Base-by-base conservation (phyloP, 1,140 invertebrate genomes). In the Trachymyrmex cornetzi region DNA sequence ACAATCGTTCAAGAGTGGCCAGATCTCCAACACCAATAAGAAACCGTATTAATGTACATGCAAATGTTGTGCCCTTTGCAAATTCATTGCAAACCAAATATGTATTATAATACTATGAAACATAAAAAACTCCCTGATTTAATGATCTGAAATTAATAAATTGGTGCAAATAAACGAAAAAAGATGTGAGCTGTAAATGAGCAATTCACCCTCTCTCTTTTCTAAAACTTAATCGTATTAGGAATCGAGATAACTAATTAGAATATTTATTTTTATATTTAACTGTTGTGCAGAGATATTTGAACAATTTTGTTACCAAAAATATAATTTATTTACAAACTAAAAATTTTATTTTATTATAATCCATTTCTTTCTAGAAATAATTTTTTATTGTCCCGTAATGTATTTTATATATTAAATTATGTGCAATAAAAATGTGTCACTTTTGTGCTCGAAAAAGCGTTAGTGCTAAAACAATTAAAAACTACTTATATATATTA, bases 1-100 rank as follows among this genome's bases (percentile, higher is more conserved):
- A 34, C 44, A 71, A 57, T 75, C n/a, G 30, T 91, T 91, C 88
- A 94, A 94, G 92, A 94, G 93, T 94, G 93, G 93, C 91, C 93
- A 94, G 93, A 94, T 94, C 93, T 94, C 94, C 94, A 94, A 93
- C 93, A 94, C 94, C 93, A 90, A 92, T 74, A 88, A 89, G 85
- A 90, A 89, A 85, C 16, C 53, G 50, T 57, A 59, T 72, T 72
- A 50, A 72, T 50, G 50, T 50, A 53, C 44, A 72, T 72, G 69
- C 69, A 72, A 72, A 50, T 50, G 44, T 72, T 27, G 44, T 72
- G 44, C 38, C 44, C 24, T 72, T 72, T 27, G 44, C 69, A 72
- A 71, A 71, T 48, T 72, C 3, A 72, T 72, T 72, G 12, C 3
- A 72, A 72, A 48, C 16, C 24, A 50, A 72, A 6, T 72, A 72